phyloP scores from a whole-genome alignment of 2,888 invertebrate species.

The Agonopterix alstromeriana region DNA sequence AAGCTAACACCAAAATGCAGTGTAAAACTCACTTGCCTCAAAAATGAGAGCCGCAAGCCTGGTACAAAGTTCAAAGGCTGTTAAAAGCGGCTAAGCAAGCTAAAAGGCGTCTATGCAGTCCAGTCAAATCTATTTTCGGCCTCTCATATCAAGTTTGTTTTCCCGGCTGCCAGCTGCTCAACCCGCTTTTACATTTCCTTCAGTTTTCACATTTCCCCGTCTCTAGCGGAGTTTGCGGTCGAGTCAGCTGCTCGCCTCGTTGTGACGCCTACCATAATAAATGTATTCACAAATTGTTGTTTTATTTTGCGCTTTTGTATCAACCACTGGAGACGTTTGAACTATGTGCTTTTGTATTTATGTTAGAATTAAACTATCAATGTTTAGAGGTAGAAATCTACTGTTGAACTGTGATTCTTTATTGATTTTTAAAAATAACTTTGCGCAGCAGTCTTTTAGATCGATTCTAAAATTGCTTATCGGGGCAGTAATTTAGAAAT shows the following conservation, averaged over 20 bases:
- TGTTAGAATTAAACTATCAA: not conserved
- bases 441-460: too few species aligned
- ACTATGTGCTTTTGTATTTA: not conserved
- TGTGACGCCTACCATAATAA: conserved; percentile 55
- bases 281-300: conserved; percentile 61
- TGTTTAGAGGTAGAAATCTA: not conserved
- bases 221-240: conserved; percentile 28
- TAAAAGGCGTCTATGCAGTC: conserved; percentile 26
- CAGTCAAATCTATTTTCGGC: conserved; percentile 38
- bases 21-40: conserved; percentile 13
- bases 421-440: too few species aligned
- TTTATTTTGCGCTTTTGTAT: conserved; percentile 59
- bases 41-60: conserved; percentile 15
- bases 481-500: too few species aligned
- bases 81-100: conserved; percentile 31
- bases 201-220: conserved; percentile 41
- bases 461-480: too few species aligned
- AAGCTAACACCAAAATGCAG: conserved; percentile 7
- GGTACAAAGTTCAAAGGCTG: conserved; percentile 21
- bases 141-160: conserved; percentile 36
- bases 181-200: conserved; percentile 37
- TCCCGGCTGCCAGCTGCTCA: conserved; percentile 37
- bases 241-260: conserved; percentile 40
- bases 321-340: not conserved
- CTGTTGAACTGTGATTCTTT: too few species aligned